Conservation (phyloP, 2,888 invertebrate genomes). For the Ormyrus rosae region DNA sequence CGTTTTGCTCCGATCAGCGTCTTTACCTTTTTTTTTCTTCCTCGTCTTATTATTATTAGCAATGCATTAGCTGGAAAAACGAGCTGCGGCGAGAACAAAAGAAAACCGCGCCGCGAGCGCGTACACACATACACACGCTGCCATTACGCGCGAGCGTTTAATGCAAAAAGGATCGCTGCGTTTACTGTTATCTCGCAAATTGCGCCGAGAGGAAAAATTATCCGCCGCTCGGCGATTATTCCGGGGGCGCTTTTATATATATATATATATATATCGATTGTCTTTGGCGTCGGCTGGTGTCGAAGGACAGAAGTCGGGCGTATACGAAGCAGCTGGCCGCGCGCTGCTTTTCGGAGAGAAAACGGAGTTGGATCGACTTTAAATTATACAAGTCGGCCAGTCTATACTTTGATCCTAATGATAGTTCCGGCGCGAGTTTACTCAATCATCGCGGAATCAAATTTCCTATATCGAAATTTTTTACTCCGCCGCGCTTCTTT, state of each 20-base stretch:
- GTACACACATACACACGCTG: background rate
- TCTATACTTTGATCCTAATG: constrained; percentile 38
- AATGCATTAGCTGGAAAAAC: constrained; percentile 34
- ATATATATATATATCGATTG: constrained; percentile 8
- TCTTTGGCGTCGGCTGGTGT: background rate
- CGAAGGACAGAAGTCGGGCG: background rate
- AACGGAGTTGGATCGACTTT: constrained; percentile 30
- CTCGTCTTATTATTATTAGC: constrained; percentile 20
- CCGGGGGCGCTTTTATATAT: background rate
- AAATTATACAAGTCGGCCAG: constrained; percentile 20
- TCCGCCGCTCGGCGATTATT: no score
- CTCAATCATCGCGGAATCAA: constrained; percentile 23
- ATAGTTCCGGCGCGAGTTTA: constrained; percentile 17
- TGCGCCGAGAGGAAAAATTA: background rate
- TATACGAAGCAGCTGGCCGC: constrained; percentile 12
- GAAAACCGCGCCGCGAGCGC: constrained; percentile 7
- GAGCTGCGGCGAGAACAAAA: constrained; percentile 51
- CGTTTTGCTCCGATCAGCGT: constrained; percentile 30
- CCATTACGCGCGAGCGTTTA: constrained; percentile 27
- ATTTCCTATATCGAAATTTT: background rate
- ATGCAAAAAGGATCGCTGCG: constrained; percentile 27
- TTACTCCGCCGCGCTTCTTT: background rate
- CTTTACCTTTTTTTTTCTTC: background rate
- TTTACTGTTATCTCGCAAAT: constrained; percentile 30
- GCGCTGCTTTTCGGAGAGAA: constrained; percentile 10